phyloP scores from a whole-genome alignment of 2,113 vertebrate species.

The Emydura subglobosa region DNA sequence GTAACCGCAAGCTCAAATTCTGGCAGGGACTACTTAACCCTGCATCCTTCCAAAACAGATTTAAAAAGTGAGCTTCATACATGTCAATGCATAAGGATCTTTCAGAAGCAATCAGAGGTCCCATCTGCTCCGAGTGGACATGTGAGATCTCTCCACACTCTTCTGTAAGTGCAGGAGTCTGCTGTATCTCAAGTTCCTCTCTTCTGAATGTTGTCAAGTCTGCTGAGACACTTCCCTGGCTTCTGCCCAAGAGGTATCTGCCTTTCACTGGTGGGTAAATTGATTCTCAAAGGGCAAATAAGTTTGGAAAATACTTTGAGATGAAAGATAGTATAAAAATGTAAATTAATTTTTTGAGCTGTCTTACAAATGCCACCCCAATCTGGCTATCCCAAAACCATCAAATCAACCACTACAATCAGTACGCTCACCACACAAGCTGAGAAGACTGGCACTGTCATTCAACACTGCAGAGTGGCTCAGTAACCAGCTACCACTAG shows the following conservation, averaged over 20 bases:
- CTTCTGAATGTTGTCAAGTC: background rate
- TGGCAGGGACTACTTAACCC: background rate
- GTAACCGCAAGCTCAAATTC: background rate
- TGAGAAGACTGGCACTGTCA: rapidly evolving
- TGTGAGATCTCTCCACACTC: background rate
- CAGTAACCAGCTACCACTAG: background rate
- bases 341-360: background rate
- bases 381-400: background rate
- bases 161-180: background rate
- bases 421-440: background rate
- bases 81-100: background rate
- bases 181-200: background rate
- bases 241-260: background rate
- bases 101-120: background rate
- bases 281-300: rapidly evolving
- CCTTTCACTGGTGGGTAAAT: background rate
- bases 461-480: background rate
- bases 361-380: background rate
- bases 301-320: rapidly evolving
- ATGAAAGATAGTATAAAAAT: background rate
- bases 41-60: rapidly evolving
- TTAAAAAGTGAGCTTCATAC: rapidly evolving
- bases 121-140: rapidly evolving
- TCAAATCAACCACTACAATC: background rate
- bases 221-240: background rate